Base-by-base conservation (phyloP, 1,140 invertebrate genomes). In the Lordiphosa collinella region DNA sequence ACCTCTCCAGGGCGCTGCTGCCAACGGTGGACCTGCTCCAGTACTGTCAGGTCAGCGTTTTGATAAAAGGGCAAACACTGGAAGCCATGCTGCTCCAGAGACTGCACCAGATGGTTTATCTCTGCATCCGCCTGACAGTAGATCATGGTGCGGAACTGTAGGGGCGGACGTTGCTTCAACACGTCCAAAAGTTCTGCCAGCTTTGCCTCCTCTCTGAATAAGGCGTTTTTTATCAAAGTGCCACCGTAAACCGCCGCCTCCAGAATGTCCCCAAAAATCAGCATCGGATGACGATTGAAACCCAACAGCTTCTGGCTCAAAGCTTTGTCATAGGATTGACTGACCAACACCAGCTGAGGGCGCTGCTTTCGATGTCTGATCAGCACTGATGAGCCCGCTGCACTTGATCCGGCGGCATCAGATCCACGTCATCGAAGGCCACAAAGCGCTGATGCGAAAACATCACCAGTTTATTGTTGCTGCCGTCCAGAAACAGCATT, bases 171-270 rank as follows among this genome's bases (percentile, higher is more conserved):
- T n/a, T 61, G 34, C 7, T 35, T 9, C 1, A 76, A 35, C 35
- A 58, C 3, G 3, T 40, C 13, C 4, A 60, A 0, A 3, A 80
- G 13, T 2, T 62, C 43, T 0, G 14, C 2, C 1, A 40, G 3
- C 31, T 80, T 80, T 0, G 14, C 14, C 2, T 38, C 9, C 0
- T 6, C 2, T 3, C 36, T 32, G 2, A 13, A 4, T 4, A 79
- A 40, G 0, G 12, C 11, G 1, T 80, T 41, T 2, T 44, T 35
- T 1, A 79, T 9, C 0, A 13, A 31, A 0, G 46, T 34, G 1
- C 62, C 44, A 0, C 78, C 76, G 22, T 80, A 82, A 2, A 72
- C 1, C 7, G 71, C 66, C 1, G 76, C 76, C 62, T 80, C 76
- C 16, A 80, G 52, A 2, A 71, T 11, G 25, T 80, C 71, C 0